Evolutionary conservation across 2,113 vertebrate species (phyloP), one percentile per base, ranked within the genome.

Genomic region (Trichomycterus rosablanca): DNA sequence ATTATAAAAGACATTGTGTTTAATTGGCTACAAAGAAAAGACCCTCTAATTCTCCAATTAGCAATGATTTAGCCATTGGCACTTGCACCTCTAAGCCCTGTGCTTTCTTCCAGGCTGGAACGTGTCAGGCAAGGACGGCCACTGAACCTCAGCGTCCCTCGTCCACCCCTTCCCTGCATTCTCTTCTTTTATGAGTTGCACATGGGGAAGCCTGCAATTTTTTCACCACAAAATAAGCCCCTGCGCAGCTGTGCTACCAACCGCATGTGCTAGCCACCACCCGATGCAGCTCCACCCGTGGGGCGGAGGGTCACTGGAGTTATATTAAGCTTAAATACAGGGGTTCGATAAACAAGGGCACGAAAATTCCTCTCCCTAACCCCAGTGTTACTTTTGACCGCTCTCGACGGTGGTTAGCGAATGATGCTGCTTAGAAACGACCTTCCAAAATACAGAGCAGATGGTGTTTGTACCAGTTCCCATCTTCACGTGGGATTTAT

Each of bases 251-350:
- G 82, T 68, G 82, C 83, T 81, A 82, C 67, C 80, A 75, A 89
- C 84, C 80, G 85, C 82, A 88, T 40, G 73, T 63, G 78, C 80
- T 83, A 76, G 76, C 73, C 83, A 83, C 78, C 43, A 42, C 78
- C 76, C 80, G 62, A 68, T 81, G 84, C 81, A 80, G 73, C 76
- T 84, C 82, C 84, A 81, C 77, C 72, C 70, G 72, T 81, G 83
- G 85, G 86, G 84, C 81, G 84, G 83, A 86, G 87, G 83, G 84
- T 83, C 83, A 84, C 78, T 83, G 84, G 84, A 88, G 87, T 88
- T 89, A 89, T 87, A 89, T 89, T 89, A 86, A 89, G 82, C 87
- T 87, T 89, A 89, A 89, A 88, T 89, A 89, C 85, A 88, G 88
- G 88, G 87, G 88, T 83, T 88, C 86, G 87, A 89, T 88, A 89